These are phyloP conservation scores for Torymus auratus DNA, from an alignment of 2,888 invertebrate species.

Conservation along the genomic window DNA sequence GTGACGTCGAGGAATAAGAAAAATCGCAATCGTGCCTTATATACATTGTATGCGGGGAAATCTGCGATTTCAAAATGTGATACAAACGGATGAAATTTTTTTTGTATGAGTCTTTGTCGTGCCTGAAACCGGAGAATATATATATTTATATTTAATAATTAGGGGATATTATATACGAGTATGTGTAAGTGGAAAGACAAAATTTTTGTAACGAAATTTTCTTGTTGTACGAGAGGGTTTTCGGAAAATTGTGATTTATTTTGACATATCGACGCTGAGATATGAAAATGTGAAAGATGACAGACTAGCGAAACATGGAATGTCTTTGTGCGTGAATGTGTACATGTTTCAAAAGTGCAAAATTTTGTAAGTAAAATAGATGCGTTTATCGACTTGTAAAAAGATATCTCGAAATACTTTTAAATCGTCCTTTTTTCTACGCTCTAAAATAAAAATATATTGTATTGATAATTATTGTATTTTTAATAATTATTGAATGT, in stretches of 20 bases:
- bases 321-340: conserved; percentile 45
- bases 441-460: conserved; percentile 64
- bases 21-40: conserved; percentile 50
- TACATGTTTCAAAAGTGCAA: conserved; percentile 44
- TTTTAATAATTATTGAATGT: conserved; percentile 43
- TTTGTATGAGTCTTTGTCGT: conserved; percentile 31
- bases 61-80: conserved; percentile 52
- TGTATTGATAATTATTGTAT: conserved; percentile 66
- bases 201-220: conserved; percentile 35
- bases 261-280: no score
- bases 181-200: conserved; percentile 1
- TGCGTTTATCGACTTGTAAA: conserved; percentile 42
- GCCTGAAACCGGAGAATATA: conserved; percentile 46
- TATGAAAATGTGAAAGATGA: no score
- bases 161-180: background rate
- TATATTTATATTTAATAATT: conserved; percentile 31
- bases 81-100: conserved; percentile 41
- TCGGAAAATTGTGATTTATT: conserved; percentile 64
- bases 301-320: conserved; percentile 48
- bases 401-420: no score
- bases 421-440: conserved; percentile 61
- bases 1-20: conserved; percentile 10
- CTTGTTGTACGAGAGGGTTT: conserved; percentile 53
- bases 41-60: conserved; percentile 26
- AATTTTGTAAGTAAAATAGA: conserved; percentile 43